Evolutionary conservation across 1,140 invertebrate genomes (phyloP).

Genomic region (Delia radicum): DNA sequence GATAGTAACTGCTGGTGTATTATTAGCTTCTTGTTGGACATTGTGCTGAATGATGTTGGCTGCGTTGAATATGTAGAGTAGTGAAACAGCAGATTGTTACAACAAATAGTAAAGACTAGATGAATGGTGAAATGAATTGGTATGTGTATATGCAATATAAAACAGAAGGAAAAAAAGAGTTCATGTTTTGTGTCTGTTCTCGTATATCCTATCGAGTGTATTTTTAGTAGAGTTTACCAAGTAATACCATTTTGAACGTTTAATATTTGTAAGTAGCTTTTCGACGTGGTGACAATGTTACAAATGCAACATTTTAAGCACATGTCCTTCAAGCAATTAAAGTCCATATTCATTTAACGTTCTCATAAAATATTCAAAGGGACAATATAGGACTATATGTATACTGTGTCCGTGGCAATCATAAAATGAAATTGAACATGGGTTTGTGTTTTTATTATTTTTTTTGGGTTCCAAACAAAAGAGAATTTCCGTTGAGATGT

Average conservation of each 20-base stretch:
- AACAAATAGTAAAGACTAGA: not conserved
- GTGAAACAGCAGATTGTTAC: not conserved
- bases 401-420: not conserved
- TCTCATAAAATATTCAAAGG: constrained; percentile 14
- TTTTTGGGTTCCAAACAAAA: not conserved
- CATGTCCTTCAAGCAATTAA: constrained; percentile 24
- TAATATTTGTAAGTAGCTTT: constrained; percentile 22
- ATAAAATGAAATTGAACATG: constrained; percentile 5
- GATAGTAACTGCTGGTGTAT: not conserved
- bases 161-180: no score
- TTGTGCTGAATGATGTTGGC: not conserved
- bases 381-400: not conserved
- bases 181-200: not conserved
- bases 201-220: not conserved
- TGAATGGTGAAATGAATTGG: not conserved
- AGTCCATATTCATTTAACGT: constrained; percentile 16
- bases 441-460: not conserved
- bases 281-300: constrained; percentile 22
- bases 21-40: not conserved
- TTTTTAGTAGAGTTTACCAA: not conserved
- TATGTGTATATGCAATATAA: no score
- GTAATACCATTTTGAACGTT: constrained; percentile 5
- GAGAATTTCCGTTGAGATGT: not conserved
- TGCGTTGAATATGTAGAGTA: not conserved
- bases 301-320: constrained; percentile 24